A percentile compares a stretch with the other conserved stretches of the same genome.
These are phyloP conservation scores for Tillus elongatus DNA, from an alignment of 2,888 invertebrate species.

Conservation along the genomic window DNA sequence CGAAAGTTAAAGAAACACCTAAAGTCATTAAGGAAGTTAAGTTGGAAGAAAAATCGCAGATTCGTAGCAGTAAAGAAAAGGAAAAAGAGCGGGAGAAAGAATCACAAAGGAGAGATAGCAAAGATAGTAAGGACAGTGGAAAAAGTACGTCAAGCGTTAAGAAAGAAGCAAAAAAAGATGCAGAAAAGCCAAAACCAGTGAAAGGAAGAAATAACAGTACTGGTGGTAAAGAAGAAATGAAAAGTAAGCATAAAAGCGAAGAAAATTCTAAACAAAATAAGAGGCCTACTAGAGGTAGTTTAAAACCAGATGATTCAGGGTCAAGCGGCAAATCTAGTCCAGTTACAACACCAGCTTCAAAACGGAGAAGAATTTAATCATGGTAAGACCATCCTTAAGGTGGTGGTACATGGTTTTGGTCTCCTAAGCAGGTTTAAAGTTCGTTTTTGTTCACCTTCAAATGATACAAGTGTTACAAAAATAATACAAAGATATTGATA, in stretches of 20 bases:
- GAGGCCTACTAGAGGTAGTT: conserved; percentile 40
- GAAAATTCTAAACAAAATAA: conserved; percentile 35
- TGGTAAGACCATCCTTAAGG: conserved; percentile 8
- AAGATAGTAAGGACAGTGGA: conserved; percentile 31
- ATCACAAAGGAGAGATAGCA: conserved; percentile 34
- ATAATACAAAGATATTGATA: too few relatives aligned
- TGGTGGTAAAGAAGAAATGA: conserved; percentile 23
- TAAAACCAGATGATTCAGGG: conserved; percentile 40
- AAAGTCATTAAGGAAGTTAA: conserved; percentile 30
- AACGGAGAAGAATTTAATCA: conserved; percentile 31
- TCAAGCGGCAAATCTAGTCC: conserved; percentile 41
- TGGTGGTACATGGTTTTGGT: too few relatives aligned
- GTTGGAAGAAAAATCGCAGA: conserved; percentile 29
- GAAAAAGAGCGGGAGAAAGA: conserved; percentile 22
- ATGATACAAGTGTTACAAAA: too few relatives aligned
- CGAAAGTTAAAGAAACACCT: conserved; percentile 31
- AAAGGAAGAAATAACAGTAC: conserved; percentile 23
- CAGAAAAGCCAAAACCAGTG: conserved; percentile 29
- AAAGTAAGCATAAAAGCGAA: conserved; percentile 27
- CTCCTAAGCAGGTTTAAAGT: too few relatives aligned
- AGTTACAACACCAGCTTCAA: conserved; percentile 28
- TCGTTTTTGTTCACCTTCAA: too few relatives aligned
- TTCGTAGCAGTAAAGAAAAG: conserved; percentile 21
- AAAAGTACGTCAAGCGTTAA: conserved; percentile 28
- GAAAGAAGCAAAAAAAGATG: conserved; percentile 37